Evolutionary conservation across 2,888 invertebrate species (phyloP).

Genomic region (Mactromeris polynyma): DNA sequence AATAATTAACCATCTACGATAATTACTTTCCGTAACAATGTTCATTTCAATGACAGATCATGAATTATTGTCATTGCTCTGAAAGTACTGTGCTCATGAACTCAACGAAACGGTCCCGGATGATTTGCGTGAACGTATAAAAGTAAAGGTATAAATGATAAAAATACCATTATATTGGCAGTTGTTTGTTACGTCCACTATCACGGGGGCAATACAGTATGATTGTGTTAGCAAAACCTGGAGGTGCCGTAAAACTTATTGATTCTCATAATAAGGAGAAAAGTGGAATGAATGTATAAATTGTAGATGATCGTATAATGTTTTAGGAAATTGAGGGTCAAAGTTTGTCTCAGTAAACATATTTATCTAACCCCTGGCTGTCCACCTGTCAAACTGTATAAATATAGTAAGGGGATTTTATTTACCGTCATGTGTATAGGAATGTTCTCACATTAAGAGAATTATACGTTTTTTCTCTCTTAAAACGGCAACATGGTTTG

Average conservation of each 20-base stretch:
- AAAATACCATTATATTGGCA: neutral
- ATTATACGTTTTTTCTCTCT: no score
- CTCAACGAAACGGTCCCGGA: neutral
- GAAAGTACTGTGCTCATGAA: neutral
- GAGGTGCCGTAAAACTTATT: neutral
- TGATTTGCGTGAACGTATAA: neutral
- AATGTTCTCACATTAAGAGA: no score
- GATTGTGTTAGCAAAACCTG: neutral
- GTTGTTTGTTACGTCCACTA: neutral
- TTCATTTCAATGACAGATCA: constrained; percentile 20
- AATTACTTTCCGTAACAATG: constrained; percentile 38
- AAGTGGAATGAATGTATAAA: neutral
- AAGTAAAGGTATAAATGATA: neutral
- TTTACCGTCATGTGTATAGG: no score
- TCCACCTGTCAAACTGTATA: no score
- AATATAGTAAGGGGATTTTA: no score
- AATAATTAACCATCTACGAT: constrained; percentile 42
- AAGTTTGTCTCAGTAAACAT: neutral
- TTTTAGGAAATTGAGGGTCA: neutral
- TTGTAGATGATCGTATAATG: neutral
- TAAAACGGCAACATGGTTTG: no score
- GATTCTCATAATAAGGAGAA: neutral
- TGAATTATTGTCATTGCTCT: constrained; percentile 30
- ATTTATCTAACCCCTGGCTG: no score
- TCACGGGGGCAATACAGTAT: neutral